A percentile compares a stretch with the other conserved stretches of the same genome.
Evolutionary conservation across 2,888 invertebrate species (phyloP).

Genomic region (Eristalinus aeneus): DNA sequence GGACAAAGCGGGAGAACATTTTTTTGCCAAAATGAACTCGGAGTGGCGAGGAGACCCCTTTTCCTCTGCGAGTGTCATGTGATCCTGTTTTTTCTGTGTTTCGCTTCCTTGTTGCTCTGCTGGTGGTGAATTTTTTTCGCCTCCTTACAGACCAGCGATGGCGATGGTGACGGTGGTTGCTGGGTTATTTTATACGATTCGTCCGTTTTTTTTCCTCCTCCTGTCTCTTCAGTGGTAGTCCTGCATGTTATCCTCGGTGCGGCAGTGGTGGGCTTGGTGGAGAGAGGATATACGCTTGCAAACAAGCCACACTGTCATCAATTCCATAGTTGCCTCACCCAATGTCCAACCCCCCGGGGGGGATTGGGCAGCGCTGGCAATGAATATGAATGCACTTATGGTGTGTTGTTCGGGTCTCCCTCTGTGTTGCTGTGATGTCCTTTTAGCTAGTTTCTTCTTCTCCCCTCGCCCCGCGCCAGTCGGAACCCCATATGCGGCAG

Average conservation of each 20-base stretch:
- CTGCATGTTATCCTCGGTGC: constrained; percentile 9
- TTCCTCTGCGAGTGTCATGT: constrained; percentile 52
- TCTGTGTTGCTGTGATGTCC: constrained; percentile 17
- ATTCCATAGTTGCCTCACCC: constrained; percentile 47
- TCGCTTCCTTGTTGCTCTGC: background rate
- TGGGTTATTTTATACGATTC: constrained; percentile 30
- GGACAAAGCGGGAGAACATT: constrained; percentile 7
- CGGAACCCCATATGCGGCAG: background rate
- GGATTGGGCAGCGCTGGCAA: constrained; percentile 30
- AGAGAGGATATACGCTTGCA: constrained; percentile 39
- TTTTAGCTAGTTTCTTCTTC: constrained; percentile 36
- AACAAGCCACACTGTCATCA: constrained; percentile 71
- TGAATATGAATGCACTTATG: constrained; percentile 64
- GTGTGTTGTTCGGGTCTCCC: background rate
- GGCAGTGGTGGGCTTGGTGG: background rate
- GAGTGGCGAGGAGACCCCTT: constrained; percentile 33
- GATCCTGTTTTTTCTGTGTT: constrained; percentile 36
- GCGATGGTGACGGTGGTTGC: background rate
- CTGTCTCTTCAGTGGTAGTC: background rate
- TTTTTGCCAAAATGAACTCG: constrained; percentile 60
- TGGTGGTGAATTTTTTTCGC: constrained; percentile 16
- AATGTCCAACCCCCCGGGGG: background rate
- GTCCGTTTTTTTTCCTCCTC: background rate
- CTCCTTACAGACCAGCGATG: constrained; percentile 12
- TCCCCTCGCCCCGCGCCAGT: background rate